phyloP scores from a whole-genome alignment of 2,113 vertebrate species.

The Gambusia holbrooki region DNA sequence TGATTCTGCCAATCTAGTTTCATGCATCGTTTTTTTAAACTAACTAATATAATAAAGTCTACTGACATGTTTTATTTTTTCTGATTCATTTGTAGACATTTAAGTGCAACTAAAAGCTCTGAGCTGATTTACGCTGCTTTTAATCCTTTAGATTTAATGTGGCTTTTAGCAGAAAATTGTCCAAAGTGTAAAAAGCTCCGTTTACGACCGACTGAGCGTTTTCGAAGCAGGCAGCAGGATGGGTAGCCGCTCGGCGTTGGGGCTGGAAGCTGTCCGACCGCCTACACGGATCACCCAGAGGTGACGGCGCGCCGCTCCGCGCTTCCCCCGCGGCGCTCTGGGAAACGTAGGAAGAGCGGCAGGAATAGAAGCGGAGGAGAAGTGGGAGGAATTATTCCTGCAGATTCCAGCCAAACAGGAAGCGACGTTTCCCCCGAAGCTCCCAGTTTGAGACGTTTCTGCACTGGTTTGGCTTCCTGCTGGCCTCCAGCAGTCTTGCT shows the following conservation, averaged over 20 bases:
- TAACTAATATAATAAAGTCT: too few species aligned
- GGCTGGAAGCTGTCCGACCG: conserved; percentile 28
- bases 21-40: too few species aligned
- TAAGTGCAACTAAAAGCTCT: too few species aligned
- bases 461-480: too few species aligned
- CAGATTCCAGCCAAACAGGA: background rate
- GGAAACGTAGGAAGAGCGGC: conserved; percentile 20
- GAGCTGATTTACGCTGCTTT: too few species aligned
- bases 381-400: background rate
- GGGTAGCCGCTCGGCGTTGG: too few species aligned
- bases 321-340: background rate
- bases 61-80: too few species aligned
- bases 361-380: conserved; percentile 33
- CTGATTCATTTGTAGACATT: too few species aligned
- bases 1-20: too few species aligned
- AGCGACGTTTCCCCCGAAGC: background rate
- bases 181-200: background rate
- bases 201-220: background rate
- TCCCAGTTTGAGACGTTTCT: background rate
- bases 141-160: too few species aligned
- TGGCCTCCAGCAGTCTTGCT: conserved; percentile 40
- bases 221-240: conserved; percentile 13
- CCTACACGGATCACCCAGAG: conserved; percentile 46
- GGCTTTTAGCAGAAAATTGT: background rate
- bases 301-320: conserved; percentile 24